Base-by-base conservation (phyloP, 2,113 vertebrate genomes). In the Corythornis vintsioides region DNA sequence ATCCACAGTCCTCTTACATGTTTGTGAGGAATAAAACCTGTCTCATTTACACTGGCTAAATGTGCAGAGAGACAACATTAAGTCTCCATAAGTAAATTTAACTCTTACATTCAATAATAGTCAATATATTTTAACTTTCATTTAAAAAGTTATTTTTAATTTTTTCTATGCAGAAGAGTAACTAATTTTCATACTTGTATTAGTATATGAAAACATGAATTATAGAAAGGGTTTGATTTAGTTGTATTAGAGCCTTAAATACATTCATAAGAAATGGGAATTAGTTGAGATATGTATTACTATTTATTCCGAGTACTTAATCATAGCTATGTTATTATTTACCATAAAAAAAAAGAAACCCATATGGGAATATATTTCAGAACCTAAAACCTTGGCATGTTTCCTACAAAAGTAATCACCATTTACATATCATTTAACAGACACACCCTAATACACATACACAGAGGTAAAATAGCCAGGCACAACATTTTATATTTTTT, bases 391-490 rank as follows among this genome's bases (percentile, higher is more conserved):
- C 2, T 43, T 74, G 26, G 35, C 8, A 15, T 52, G 14, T 48
- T 40, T 60, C 83, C 60, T 83, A 26, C 7, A 81, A 10, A 74
- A 71, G 31, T 10, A 81, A 21, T n/a, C 72, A 50, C 21, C 9
- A 72, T n/a, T 72, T 60, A 45, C 7, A 24, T 52, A 84, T 86
- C 59, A 33, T 84, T 87, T 79, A 63, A 82, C 17, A n/a, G 7
- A 35, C 7, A 29, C 7, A 3, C 10, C 10, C 11, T 1, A 1
- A 28, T 18, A n/a, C 8, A 69, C 8, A 72, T 9, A 63, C 3
- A 59, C 1, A 70, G 2, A 55, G 2, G 20, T 50, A 85, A 90
- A 42, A 79, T 4, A 85, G 72, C 6, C 9, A 59, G 43, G 7
- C 19, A 63, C 11, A 86, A 35, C 7, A 52, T 7, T 28, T 52